Evolutionary conservation across 2,113 vertebrate genomes (phyloP).

Genomic region (Eurypyga helias): DNA sequence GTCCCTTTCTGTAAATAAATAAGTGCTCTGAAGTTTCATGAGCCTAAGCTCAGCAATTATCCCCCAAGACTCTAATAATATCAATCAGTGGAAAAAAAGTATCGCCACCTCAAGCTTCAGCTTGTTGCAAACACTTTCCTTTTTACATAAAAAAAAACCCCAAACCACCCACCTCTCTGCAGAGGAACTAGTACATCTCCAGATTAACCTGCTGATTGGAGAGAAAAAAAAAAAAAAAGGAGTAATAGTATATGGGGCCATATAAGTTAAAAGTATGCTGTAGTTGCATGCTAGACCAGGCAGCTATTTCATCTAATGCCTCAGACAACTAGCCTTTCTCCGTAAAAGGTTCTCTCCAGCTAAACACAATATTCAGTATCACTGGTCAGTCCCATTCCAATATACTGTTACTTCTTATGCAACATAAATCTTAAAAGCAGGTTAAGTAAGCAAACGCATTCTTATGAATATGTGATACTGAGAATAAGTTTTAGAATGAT

Average conservation of each 20-base stretch:
- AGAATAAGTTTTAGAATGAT: background rate
- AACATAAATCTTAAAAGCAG: background rate
- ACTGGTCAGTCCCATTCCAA: background rate
- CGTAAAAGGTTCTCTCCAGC: background rate
- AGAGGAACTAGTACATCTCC: background rate
- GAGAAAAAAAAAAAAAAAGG: background rate
- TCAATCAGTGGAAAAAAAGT: background rate
- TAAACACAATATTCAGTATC: background rate
- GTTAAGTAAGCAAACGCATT: background rate
- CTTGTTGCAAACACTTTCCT: background rate
- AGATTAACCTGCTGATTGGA: background rate
- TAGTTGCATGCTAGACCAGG: background rate
- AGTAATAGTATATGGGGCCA: background rate
- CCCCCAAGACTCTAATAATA: background rate
- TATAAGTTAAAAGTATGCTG: background rate
- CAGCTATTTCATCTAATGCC: background rate
- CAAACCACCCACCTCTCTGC: rapidly evolving
- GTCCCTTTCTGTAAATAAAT: background rate
- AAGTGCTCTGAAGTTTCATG: too few relatives aligned
- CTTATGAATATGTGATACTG: background rate
- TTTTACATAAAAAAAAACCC: background rate
- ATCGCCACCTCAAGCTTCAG: background rate
- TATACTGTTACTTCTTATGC: background rate
- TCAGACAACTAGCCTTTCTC: background rate
- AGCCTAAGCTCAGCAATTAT: background rate